A percentile compares a stretch with the other conserved stretches of the same genome.
phyloP scores from a whole-genome alignment of 1,140 invertebrate genomes.

The Nebria ingens region DNA sequence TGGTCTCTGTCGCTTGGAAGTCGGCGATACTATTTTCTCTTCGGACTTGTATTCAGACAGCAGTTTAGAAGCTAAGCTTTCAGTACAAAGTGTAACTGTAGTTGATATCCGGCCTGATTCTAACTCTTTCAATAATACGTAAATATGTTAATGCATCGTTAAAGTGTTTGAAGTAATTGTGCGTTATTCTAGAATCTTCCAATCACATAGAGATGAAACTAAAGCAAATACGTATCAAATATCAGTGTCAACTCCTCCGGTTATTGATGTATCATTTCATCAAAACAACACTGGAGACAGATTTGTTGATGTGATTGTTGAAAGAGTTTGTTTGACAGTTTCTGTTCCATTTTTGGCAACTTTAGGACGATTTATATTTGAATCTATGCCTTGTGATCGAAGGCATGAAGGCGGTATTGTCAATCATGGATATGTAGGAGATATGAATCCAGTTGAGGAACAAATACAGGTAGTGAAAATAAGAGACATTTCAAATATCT shows the following conservation, averaged over 20 bases:
- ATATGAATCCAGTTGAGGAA: slow-evolving; percentile 23
- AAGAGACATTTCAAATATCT: slow-evolving; percentile 26
- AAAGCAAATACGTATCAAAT: slow-evolving; percentile 47
- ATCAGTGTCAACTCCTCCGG: slow-evolving; percentile 52
- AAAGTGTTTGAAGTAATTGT: not conserved
- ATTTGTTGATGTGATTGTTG: slow-evolving; percentile 56
- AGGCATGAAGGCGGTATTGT: slow-evolving; percentile 50
- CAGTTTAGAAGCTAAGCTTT: slow-evolving; percentile 59
- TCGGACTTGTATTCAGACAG: slow-evolving; percentile 57
- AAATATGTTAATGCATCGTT: slow-evolving; percentile 13
- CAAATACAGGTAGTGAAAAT: slow-evolving; percentile 26
- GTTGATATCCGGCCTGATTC: slow-evolving; percentile 61
- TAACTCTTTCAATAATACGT: slow-evolving; percentile 27
- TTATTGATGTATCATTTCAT: slow-evolving; percentile 53
- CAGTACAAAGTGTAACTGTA: slow-evolving; percentile 54
- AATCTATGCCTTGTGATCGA: slow-evolving; percentile 46
- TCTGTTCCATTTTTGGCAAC: slow-evolving; percentile 61
- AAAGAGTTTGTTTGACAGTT: slow-evolving; percentile 60
- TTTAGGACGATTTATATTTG: slow-evolving; percentile 53
- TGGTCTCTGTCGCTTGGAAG: slow-evolving; percentile 57
- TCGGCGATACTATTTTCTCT: slow-evolving; percentile 55
- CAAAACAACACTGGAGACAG: slow-evolving; percentile 50
- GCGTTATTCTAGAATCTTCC: slow-evolving; percentile 48
- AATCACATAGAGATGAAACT: slow-evolving; percentile 49
- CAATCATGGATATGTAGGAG: slow-evolving; percentile 52